Base-by-base conservation (phyloP, 2,888 invertebrate genomes). In the Pogonocherus hispidulus region DNA sequence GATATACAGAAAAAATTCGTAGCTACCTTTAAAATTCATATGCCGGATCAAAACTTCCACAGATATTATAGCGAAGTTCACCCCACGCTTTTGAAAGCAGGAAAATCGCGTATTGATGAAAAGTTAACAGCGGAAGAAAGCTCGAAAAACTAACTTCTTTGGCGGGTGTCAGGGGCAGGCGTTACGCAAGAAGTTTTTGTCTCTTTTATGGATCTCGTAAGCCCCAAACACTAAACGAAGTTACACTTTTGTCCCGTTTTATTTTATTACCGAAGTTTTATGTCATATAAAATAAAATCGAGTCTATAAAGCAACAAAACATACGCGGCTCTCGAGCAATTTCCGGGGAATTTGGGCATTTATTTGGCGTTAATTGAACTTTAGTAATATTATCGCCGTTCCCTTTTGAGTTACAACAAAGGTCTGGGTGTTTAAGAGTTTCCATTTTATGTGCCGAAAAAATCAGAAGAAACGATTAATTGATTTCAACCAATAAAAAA, bases 251-350 rank as follows among this genome's bases (percentile, higher is more conserved):
- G 66, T 69, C 70, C 63, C 55, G 54, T 74, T 73, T 77, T 73
- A 78, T 78, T 76, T 72, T 71, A 76, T 78, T 74, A 78, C 64
- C 44, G 47, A 72, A 76, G 69, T 77, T 75, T 67, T 68, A 66
- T 57, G 59, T 41, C 63, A 47, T 49, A 46, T 49, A 65, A 65
- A 65, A 62, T 35, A 55, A 22, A 56, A 63, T 70, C 47, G 64
- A 20, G 18, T 57, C 52, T 23, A 47, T 66, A 52, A 56, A 66
- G 46, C 65, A 44, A 27, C 49, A 47, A 60, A 62, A 62, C 62
- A 62, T 49, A 62, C 51, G 51, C 49, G 47, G 8, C 22, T 27
- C 44, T 23, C 27, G 14, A 27, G n/a, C 47, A 49, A 47, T 59
- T 32, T 47, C 19, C 11, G 20, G 18, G 32, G 32, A 41, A 20